Percentiles rank a stretch among this genome's conserved stretches.
Evolutionary conservation across 2,888 invertebrate species (phyloP).

Genomic region (Mimas tiliae): DNA sequence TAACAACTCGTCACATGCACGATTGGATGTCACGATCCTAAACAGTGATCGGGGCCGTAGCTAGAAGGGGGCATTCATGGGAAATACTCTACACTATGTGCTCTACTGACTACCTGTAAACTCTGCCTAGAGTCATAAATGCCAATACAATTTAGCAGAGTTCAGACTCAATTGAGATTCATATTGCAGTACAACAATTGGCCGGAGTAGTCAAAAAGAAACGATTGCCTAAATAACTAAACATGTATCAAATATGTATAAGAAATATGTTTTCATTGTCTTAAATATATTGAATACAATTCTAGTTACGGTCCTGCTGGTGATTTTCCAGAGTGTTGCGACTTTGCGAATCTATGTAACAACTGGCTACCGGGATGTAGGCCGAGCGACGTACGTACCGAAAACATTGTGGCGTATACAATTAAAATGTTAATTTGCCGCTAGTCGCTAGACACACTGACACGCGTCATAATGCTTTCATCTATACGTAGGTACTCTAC

Average conservation of each 20-base stretch:
- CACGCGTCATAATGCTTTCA: slow-evolving; percentile 42
- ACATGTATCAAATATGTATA: too few species aligned
- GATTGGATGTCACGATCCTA: slow-evolving; percentile 66
- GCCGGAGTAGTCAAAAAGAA: too few species aligned
- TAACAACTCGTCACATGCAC: slow-evolving; percentile 68
- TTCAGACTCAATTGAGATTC: too few species aligned
- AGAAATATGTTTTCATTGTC: too few species aligned
- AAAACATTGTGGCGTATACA: slow-evolving; percentile 61
- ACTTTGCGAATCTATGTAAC: slow-evolving; percentile 38
- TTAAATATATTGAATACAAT: neutral
- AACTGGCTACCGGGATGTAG: slow-evolving; percentile 35
- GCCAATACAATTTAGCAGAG: neutral
- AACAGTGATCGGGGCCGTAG: slow-evolving; percentile 27
- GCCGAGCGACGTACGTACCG: slow-evolving; percentile 42
- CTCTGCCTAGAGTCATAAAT: neutral
- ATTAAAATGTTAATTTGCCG: slow-evolving; percentile 74
- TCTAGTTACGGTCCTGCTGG: slow-evolving; percentile 29
- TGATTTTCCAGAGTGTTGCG: slow-evolving; percentile 63
- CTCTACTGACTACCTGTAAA: too few species aligned
- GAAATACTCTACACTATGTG: neutral
- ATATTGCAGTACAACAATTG: too few species aligned
- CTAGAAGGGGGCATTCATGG: neutral
- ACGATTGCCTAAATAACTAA: too few species aligned
- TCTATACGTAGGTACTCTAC: slow-evolving; percentile 31
- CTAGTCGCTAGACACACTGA: slow-evolving; percentile 39